Evolutionary conservation across 2,888 invertebrate genomes (phyloP).

Genomic region (Bursaphelenchus okinawaensis): DNA sequence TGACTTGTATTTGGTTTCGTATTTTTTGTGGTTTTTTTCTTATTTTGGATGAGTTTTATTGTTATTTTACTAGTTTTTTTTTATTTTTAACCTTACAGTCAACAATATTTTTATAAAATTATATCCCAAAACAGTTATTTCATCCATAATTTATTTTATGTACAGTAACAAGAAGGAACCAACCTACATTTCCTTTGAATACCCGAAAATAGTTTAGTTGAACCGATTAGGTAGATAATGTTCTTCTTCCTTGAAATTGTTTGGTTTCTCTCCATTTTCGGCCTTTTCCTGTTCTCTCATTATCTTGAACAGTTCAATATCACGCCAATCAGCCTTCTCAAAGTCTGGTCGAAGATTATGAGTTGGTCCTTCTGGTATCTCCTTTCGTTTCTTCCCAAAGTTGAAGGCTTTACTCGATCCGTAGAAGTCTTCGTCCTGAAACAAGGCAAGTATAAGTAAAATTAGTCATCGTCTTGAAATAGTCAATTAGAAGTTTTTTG

Average conservation of each 20-base stretch:
- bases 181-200: too few relatives aligned
- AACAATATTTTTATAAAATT: too few relatives aligned
- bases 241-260: slow-evolving; percentile 46
- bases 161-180: too few relatives aligned
- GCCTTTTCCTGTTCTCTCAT: slow-evolving; percentile 49
- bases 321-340: slow-evolving; percentile 54
- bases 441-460: neutral
- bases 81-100: too few relatives aligned
- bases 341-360: slow-evolving; percentile 54
- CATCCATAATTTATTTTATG: too few relatives aligned
- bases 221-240: slow-evolving; percentile 47
- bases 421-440: slow-evolving; percentile 50
- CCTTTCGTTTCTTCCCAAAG: slow-evolving; percentile 49
- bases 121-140: too few relatives aligned
- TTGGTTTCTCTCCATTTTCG: slow-evolving; percentile 44
- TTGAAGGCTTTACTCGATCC: slow-evolving; percentile 54
- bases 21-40: too few relatives aligned
- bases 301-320: slow-evolving; percentile 54
- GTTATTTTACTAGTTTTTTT: too few relatives aligned
- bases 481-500: neutral
- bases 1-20: too few relatives aligned
- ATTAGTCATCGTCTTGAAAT: slow-evolving; percentile 12
- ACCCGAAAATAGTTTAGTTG: too few relatives aligned
- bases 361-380: slow-evolving; percentile 33
- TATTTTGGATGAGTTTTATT: too few relatives aligned